Evolutionary conservation across 2,113 vertebrate genomes (phyloP), one percentile per base, ranked within the genome.

Genomic region (Fulica atra): DNA sequence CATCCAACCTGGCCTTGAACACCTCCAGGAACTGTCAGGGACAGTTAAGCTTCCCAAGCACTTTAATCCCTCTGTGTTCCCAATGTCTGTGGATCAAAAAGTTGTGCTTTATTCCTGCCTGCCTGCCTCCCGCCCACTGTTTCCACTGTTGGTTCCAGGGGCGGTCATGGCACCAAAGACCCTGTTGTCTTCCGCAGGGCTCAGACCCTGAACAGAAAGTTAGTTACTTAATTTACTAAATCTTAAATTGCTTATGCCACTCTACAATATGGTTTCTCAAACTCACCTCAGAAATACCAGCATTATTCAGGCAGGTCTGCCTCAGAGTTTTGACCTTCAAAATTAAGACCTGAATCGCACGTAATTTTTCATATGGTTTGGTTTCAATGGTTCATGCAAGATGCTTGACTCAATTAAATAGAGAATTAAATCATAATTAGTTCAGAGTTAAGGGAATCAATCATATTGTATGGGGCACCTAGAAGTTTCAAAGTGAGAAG

Each of bases 391-490:
- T 63, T 97, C 78, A 53, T 85, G 53, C 76, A 96, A 95, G 51
- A 93, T 84, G 13, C 66, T 96, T 90, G 35, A 82, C 69, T 95
- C 94, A 97, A 93, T 97, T 97, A 97, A 96, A 80, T 57, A 93
- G 84, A 70, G 78, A 97, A 96, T 97, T 96, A 96, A 85, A 91
- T 95, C 93, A 91, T 96, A 96, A 96, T 97, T 95, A 95, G 77
- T 77, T 96, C 12, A 5, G 83, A 93, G 77, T 80, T 57, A 93
- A 81, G 54, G 78, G 70, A 96, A 95, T 94, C 69, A 72, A 59
- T 93, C 78, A 25, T 48, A 92, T 76, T 91, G 40, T 80, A 28
- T 53, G 68, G 31, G n/a, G 19, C 21, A 81, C 31, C 1, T 1
- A 50, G 69, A 89, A 82, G 57, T 50, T 87, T 91, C 33, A 69